A percentile compares a stretch with the other conserved stretches of the same genome.
Evolutionary conservation across 2,113 vertebrate genomes (phyloP).

Genomic region (Rattus norvegicus): DNA sequence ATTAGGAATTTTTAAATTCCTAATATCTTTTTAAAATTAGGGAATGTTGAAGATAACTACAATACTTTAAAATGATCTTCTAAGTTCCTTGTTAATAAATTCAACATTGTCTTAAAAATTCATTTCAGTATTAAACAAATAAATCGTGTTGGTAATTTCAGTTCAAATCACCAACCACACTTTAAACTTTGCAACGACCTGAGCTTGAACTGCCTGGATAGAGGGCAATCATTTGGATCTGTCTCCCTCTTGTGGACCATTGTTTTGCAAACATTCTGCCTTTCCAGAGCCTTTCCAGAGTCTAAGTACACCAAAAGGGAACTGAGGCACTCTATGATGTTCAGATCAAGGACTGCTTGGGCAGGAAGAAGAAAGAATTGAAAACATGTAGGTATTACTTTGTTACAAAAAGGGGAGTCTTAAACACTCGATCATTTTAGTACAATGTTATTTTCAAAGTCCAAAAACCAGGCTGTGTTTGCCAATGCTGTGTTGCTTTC

Average conservation of each 20-base stretch:
- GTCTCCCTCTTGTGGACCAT: constrained; percentile 90
- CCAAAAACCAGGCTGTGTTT: neutral
- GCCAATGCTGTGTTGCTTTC: neutral
- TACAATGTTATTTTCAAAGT: neutral
- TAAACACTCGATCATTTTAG: neutral
- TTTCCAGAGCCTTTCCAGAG: neutral
- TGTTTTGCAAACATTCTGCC: constrained; percentile 61
- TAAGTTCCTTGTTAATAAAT: neutral
- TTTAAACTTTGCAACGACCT: constrained; percentile 58
- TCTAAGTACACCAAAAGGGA: neutral
- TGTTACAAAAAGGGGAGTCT: neutral
- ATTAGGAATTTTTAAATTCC: constrained; percentile 40
- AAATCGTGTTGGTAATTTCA: constrained; percentile 65
- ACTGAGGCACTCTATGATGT: neutral
- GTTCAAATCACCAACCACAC: constrained; percentile 59
- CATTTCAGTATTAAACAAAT: constrained; percentile 66
- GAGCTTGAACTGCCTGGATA: constrained; percentile 77
- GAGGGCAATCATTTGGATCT: constrained; percentile 86
- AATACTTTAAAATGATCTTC: constrained; percentile 48
- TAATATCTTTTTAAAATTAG: constrained; percentile 12
- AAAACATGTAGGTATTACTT: neutral
- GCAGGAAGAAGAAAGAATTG: neutral
- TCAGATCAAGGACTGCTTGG: neutral
- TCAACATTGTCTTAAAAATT: constrained; percentile 18
- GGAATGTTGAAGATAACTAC: constrained; percentile 7